phyloP scores from a whole-genome alignment of 2,888 invertebrate genomes.

The Plebejus argus region DNA sequence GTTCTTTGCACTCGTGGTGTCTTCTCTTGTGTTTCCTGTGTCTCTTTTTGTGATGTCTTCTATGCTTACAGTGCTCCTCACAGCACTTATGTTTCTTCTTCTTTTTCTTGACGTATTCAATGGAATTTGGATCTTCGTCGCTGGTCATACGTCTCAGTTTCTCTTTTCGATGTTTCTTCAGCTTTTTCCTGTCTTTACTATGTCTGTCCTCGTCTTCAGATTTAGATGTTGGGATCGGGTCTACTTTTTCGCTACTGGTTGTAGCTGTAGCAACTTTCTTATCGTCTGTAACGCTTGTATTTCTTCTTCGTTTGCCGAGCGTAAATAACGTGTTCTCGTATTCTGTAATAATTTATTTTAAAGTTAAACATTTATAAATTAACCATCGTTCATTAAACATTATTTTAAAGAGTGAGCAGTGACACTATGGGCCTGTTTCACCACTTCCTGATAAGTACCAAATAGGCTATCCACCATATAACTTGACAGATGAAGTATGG shows the following conservation, averaged over 20 bases:
- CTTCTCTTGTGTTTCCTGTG: constrained; percentile 90
- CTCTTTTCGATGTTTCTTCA: constrained; percentile 86
- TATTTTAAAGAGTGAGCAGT: too few relatives aligned
- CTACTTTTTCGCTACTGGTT: constrained; percentile 52
- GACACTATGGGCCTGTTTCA: too few relatives aligned
- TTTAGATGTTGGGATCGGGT: constrained; percentile 43
- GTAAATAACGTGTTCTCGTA: constrained; percentile 91
- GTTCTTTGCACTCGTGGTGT: constrained; percentile 80
- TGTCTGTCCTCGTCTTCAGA: constrained; percentile 71
- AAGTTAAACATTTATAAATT: too few relatives aligned
- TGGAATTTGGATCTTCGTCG: constrained; percentile 64
- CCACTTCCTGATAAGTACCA: too few relatives aligned
- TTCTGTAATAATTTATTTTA: constrained; percentile 79
- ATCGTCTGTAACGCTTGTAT: constrained; percentile 82
- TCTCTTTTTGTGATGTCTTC: constrained; percentile 88
- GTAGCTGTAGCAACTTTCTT: constrained; percentile 58
- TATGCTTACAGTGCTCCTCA: constrained; percentile 86
- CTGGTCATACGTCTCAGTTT: constrained; percentile 75
- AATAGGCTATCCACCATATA: too few relatives aligned
- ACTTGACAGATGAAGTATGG: too few relatives aligned
- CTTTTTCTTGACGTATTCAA: constrained; percentile 82
- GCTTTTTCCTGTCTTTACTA: constrained; percentile 81
- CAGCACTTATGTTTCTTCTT: constrained; percentile 86
- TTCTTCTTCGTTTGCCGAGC: constrained; percentile 87
- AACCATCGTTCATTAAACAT: too few relatives aligned